Conservation (phyloP, 1,140 invertebrate species). For the Brachystomella parvula region DNA sequence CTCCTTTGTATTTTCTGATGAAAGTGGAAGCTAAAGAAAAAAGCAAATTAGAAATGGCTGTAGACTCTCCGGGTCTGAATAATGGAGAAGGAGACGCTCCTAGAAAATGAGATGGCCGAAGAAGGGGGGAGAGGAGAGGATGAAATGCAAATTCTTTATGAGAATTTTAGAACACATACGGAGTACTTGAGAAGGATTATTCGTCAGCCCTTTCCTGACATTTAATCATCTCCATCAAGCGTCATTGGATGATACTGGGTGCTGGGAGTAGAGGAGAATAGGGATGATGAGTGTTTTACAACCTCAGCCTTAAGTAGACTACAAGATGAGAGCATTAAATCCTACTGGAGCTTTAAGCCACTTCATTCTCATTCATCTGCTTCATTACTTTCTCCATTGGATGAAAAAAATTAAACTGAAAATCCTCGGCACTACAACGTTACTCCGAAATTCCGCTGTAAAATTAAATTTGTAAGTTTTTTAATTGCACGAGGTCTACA, state of each 20-base stretch:
- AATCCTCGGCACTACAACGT: not conserved
- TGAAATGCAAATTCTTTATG: not conserved
- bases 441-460: too few relatives aligned
- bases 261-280: too few relatives aligned
- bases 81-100: not conserved
- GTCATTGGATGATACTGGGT: too few relatives aligned
- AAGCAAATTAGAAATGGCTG: too few relatives aligned
- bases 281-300: slow-evolving; percentile 8
- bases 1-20: too few relatives aligned
- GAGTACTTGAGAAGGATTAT: not conserved
- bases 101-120: not conserved
- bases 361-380: slow-evolving; percentile 9
- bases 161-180: not conserved
- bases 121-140: not conserved
- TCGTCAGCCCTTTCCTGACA: slow-evolving; percentile 7
- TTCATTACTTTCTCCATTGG: not conserved
- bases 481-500: too few relatives aligned
- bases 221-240: slow-evolving; percentile 10
- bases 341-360: not conserved
- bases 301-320: not conserved
- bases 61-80: not conserved
- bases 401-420: not conserved
- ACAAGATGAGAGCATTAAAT: slow-evolving; percentile 2
- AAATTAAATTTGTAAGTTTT: too few relatives aligned
- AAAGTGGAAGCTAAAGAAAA: too few relatives aligned